phyloP scores from a whole-genome alignment of 2,888 invertebrate species.

The Brachypalpus laphriformis region DNA sequence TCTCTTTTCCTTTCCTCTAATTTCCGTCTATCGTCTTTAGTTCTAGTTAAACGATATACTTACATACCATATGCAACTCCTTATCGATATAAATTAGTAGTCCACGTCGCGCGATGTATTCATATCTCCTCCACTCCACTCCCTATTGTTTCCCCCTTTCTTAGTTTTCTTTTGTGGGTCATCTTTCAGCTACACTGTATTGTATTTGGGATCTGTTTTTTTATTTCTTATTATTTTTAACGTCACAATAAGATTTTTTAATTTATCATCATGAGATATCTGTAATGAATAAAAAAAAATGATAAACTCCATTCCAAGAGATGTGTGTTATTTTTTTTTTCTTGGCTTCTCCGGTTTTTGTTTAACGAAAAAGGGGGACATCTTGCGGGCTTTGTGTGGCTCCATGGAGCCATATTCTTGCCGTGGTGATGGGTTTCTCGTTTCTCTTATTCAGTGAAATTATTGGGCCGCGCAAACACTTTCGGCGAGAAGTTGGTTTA shows the following conservation, averaged over 20 bases:
- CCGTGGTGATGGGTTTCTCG: conserved; percentile 11
- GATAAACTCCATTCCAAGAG: conserved; percentile 67
- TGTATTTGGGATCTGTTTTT: conserved; percentile 52
- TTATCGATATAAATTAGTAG: neutral
- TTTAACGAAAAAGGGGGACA: conserved; percentile 14
- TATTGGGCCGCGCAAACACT: conserved; percentile 21
- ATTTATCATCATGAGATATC: conserved; percentile 68
- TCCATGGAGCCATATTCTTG: conserved; percentile 4
- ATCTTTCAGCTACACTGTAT: conserved; percentile 31
- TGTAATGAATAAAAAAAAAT: conserved; percentile 63
- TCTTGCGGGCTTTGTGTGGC: neutral
- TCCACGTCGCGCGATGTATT: neutral
- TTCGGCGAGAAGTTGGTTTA: conserved; percentile 13
- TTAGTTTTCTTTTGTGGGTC: conserved; percentile 40
- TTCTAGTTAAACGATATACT: conserved; percentile 20
- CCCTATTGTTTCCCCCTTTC: conserved; percentile 12
- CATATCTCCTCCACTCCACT: conserved; percentile 2
- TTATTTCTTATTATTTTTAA: conserved; percentile 47
- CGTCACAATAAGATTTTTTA: conserved; percentile 71
- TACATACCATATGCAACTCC: conserved; percentile 3
- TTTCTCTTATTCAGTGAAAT: conserved; percentile 14
- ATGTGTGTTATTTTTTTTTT: conserved; percentile 30
- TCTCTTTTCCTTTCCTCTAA: neutral
- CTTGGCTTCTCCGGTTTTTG: conserved; percentile 4
- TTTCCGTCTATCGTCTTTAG: neutral